Percentiles rank a stretch among this genome's conserved stretches.
Evolutionary conservation across 2,797 vertebrate genomes (phyloP).

Genomic region (Sorex maritimensis): DNA sequence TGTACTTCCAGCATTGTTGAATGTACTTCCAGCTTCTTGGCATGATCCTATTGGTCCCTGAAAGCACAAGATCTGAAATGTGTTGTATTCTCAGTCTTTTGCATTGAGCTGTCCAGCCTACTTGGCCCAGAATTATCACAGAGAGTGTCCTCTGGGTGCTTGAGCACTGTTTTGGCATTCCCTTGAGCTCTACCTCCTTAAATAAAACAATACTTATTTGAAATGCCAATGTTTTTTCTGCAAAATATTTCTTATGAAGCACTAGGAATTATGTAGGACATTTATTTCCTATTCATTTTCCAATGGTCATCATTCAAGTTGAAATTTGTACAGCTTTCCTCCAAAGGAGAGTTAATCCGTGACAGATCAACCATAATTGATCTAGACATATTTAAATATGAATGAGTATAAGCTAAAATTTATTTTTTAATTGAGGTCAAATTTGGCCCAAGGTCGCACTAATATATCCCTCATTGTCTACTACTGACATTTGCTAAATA

Average conservation of each 20-base stretch:
- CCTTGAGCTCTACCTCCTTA: too few relatives aligned
- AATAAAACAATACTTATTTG: conserved; percentile 46
- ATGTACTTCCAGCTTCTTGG: too few relatives aligned
- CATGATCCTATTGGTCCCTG: too few relatives aligned
- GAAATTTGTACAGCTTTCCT: conserved; percentile 44
- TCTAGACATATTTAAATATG: conserved; percentile 56
- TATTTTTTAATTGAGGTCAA: conserved; percentile 57
- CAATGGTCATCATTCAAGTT: not conserved
- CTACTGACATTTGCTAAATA: conserved; percentile 79
- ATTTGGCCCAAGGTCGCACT: conserved; percentile 76
- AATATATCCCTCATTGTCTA: conserved; percentile 72
- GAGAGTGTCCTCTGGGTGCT: too few relatives aligned
- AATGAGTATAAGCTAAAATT: conserved; percentile 11
- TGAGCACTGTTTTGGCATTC: too few relatives aligned
- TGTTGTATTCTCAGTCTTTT: too few relatives aligned
- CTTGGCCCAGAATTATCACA: too few relatives aligned
- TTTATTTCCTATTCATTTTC: conserved; percentile 6
- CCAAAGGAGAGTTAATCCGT: conserved; percentile 54
- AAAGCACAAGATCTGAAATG: too few relatives aligned
- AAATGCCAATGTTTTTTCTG: conserved; percentile 28
- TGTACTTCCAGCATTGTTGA: too few relatives aligned
- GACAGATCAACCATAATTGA: conserved; percentile 24
- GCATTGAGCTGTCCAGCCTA: too few relatives aligned
- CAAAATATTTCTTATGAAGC: conserved; percentile 37
- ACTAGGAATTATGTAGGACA: conserved; percentile 53